phyloP scores from a whole-genome alignment of 2,113 vertebrate genomes.

The Syngnathus scovelli region DNA sequence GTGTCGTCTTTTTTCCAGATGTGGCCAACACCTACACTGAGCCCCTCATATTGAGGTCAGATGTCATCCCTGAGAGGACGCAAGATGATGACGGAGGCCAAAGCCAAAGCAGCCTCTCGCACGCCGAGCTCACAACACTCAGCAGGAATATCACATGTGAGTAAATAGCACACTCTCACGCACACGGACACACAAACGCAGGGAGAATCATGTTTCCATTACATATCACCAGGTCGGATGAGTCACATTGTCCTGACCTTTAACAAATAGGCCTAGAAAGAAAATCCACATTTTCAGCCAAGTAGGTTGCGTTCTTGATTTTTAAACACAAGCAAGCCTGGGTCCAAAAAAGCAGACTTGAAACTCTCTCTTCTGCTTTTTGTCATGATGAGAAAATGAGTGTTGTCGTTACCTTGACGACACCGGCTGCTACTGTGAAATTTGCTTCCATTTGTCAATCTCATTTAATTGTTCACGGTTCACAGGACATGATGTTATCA shows the following conservation, averaged over 20 bases:
- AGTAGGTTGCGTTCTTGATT: slow-evolving; percentile 39
- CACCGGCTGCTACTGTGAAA: background rate
- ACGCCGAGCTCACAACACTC: slow-evolving; percentile 44
- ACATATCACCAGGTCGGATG: slow-evolving; percentile 46
- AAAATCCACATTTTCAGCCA: slow-evolving; percentile 40
- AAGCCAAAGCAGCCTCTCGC: slow-evolving; percentile 49
- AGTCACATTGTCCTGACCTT: slow-evolving; percentile 65
- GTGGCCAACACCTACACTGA: slow-evolving; percentile 57
- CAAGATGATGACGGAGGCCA: slow-evolving; percentile 39
- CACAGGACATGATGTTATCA: background rate
- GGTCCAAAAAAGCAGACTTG: slow-evolving; percentile 17
- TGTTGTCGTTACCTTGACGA: slow-evolving; percentile 14
- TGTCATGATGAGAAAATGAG: slow-evolving; percentile 2
- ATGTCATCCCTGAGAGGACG: slow-evolving; percentile 43
- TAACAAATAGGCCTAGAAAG: slow-evolving; percentile 49
- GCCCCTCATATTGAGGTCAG: slow-evolving; percentile 61
- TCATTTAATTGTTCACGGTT: slow-evolving; percentile 15
- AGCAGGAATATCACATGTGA: slow-evolving; percentile 70
- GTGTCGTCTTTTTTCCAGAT: slow-evolving; percentile 49
- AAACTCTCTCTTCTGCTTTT: slow-evolving; percentile 19
- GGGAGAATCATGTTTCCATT: slow-evolving; percentile 55
- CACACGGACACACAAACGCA: slow-evolving; percentile 8
- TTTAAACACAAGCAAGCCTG: slow-evolving; percentile 17
- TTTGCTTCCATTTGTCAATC: slow-evolving; percentile 11
- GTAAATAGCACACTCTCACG: slow-evolving; percentile 36